phyloP scores from a whole-genome alignment of 2,888 invertebrate species.

The Rhingia campestris region DNA sequence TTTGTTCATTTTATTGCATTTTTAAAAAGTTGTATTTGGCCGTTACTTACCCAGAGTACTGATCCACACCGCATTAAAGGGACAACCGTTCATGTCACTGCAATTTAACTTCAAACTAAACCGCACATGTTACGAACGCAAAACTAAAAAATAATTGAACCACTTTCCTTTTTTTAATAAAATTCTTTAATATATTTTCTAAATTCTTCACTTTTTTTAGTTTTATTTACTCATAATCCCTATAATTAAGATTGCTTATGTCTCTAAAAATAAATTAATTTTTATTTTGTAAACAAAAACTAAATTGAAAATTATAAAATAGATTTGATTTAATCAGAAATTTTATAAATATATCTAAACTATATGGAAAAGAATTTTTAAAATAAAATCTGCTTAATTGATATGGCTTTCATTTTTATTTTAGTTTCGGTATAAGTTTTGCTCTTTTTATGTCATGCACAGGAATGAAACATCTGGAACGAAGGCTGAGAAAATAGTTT shows the following conservation, averaged over 20 bases:
- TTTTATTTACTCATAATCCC: slow-evolving; percentile 63
- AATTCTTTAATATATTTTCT: slow-evolving; percentile 74
- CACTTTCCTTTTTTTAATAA: slow-evolving; percentile 61
- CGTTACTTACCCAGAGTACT: too few species aligned
- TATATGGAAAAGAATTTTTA: background rate
- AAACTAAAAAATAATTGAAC: too few species aligned
- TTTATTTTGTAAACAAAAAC: slow-evolving; percentile 42
- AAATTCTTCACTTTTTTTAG: slow-evolving; percentile 65
- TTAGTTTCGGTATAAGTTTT: slow-evolving; percentile 14
- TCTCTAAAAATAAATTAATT: slow-evolving; percentile 57
- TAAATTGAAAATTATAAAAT: slow-evolving; percentile 29
- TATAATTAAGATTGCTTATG: slow-evolving; percentile 71
- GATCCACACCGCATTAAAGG: too few species aligned
- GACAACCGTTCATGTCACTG: too few species aligned
- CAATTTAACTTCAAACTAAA: too few species aligned
- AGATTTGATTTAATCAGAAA: slow-evolving; percentile 47
- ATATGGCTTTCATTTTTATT: slow-evolving; percentile 61
- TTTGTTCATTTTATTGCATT: too few species aligned
- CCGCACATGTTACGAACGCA: too few species aligned
- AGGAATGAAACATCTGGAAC: slow-evolving; percentile 58
- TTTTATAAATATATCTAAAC: background rate
- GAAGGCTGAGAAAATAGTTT: slow-evolving; percentile 70
- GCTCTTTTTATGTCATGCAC: slow-evolving; percentile 37
- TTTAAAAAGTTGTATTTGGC: too few species aligned
- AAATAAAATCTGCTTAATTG: slow-evolving; percentile 37